Percentiles rank a stretch among this genome's conserved stretches.
Evolutionary conservation across 2,797 vertebrate genomes (phyloP).

Genomic region (Steatocranus sp.): DNA sequence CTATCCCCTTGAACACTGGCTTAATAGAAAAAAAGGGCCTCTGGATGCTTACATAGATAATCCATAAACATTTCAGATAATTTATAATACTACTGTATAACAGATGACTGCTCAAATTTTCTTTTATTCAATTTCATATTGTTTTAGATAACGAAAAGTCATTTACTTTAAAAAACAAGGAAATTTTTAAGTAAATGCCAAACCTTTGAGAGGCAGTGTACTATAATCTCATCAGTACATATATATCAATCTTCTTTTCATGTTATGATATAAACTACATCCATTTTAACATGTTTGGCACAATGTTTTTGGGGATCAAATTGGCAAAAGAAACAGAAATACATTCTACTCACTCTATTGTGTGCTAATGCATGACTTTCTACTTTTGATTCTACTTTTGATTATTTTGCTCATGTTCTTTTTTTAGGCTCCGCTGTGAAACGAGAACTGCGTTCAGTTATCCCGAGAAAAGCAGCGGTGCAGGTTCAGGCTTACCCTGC

Average conservation of each 20-base stretch:
- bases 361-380: not conserved
- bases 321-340: not conserved
- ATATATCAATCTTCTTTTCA: not conserved
- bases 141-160: not conserved
- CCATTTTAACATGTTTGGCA: not conserved
- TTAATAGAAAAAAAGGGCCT: not conserved
- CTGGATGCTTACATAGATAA: not conserved
- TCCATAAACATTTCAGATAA: not conserved
- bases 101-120: not conserved
- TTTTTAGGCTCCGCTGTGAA: conserved; percentile 11
- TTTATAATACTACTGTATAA: not conserved
- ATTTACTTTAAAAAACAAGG: not conserved
- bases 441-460: conserved; percentile 45
- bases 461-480: conserved; percentile 36
- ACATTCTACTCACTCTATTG: not conserved
- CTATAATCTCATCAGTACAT: not conserved
- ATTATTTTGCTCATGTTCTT: conserved; percentile 25
- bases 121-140: not conserved
- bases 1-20: not conserved
- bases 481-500: conserved; percentile 47
- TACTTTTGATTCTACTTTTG: not conserved
- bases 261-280: not conserved
- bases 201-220: not conserved
- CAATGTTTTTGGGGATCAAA: not conserved
- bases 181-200: not conserved